Evolutionary conservation across 2,888 invertebrate genomes (phyloP), one percentile per base, ranked within the genome.

Genomic region (Pterostichus madidus): DNA sequence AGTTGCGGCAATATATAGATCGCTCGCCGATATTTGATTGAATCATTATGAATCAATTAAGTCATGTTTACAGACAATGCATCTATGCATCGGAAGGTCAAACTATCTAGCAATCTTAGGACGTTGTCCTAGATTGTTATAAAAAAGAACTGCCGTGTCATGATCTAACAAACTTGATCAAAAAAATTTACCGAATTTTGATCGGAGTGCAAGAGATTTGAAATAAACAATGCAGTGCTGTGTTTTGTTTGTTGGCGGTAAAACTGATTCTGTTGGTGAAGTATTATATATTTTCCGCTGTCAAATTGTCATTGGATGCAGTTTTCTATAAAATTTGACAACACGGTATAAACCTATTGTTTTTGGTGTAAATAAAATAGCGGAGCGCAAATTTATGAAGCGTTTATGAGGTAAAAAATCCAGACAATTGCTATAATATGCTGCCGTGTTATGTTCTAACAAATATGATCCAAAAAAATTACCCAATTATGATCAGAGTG

Each of bases 51-150:
- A 64, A 64, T 64, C 64, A 64, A 64, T 64, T 64, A 64, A 64
- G 35, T 13, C 13, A 13, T 64, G 64, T 64, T 64, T 64, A 64
- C 44, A 71, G 44, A 39, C 68, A 71, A 71, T 71, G 68, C 56
- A 56, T 76, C 56, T 15, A 77, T 77, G 77, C 77, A 77, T 77
- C 77, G 56, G 68, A 77, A 77, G 77, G 77, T 77, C 77, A 77
- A 31, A 77, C 56, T 32, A 59, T 44, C 52, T 59, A 52, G 44
- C 39, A 39, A 77, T 77, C 56, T 77, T 59, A 56, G 77, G 77
- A 77, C 77, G 77, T 77, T 77, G 77, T 52, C 77, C 77, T 53
- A 77, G 56, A 59, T 77, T 56, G 17, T 77, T 59, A 77, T 59
- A 39, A 59, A 59, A 77, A 77, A 77, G 35, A 59, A 53, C 56